Base-by-base conservation (phyloP, 2,797 vertebrate genomes). In the Labroides dimidiatus region DNA sequence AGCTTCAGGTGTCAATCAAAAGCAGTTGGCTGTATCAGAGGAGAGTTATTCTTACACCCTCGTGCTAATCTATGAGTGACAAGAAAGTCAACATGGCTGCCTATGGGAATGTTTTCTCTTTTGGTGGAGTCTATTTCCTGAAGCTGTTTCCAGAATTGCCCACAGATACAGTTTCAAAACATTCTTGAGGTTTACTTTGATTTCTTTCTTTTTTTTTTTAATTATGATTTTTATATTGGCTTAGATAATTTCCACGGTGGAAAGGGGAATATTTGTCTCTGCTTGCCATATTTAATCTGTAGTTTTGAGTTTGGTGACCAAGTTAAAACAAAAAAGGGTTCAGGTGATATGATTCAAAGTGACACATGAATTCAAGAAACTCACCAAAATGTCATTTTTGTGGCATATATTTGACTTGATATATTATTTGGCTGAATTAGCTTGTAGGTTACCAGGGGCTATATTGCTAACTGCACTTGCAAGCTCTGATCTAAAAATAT, bases 81-180 rank as follows among this genome's bases (percentile, higher is more conserved):
- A 19, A 49, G 17, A 61, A 81, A 67, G 84, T 81, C 74, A 87
- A 82, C 86, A 78, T 0, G 2, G 44, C 56, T 11, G 67, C n/a
- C n/a, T 2, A 47, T 47, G 51, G 81, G 64, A 79, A 68, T 65
- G 69, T 41, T 76, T 79, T 77, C 66, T 72, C 58, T 77, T 47
- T 16, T 69, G 79, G 72, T 67, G 62, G 73, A 82, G 77, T 75
- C 65, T 0, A 42, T 67, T 82, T 87, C 64, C 61, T 70, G 17
- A 16, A 41, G 60, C 21, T n/a, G 27, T 23, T 52, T 68, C 44
- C 23, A 49, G 52, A 59, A 41, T n/a, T 2, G 41, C 15, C 10
- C 13, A 27, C 10, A 41, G 36, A 41, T 37, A 23, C 24, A 54
- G 44, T 47, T n/a, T n/a, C n/a, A 36, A 63, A 44, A 27, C 42